Evolutionary conservation across 2,888 invertebrate species (phyloP).

Genomic region (Rotaria sp.): DNA sequence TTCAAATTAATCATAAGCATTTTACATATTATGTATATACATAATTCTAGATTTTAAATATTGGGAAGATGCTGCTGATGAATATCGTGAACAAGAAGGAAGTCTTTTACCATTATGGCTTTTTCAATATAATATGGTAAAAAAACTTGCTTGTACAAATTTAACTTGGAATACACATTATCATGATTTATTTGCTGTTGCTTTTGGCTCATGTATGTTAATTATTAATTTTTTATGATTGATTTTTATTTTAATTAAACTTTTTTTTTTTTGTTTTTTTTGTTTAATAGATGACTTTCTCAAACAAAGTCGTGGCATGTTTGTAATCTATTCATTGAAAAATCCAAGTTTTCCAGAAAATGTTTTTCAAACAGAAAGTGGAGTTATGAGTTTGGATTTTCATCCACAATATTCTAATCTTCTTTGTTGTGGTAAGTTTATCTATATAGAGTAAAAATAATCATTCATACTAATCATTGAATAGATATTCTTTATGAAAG

Average conservation of each 20-base stretch:
- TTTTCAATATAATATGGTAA: constrained; percentile 68
- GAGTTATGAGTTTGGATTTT: constrained; percentile 79
- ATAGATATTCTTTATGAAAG: too few species aligned
- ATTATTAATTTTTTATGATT: not conserved
- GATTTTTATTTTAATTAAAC: not conserved
- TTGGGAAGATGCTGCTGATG: constrained; percentile 91
- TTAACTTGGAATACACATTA: constrained; percentile 79
- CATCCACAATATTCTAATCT: constrained; percentile 69
- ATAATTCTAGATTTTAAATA: constrained; percentile 75
- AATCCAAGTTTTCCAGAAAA: constrained; percentile 88
- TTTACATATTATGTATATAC: not conserved
- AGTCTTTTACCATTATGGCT: constrained; percentile 87
- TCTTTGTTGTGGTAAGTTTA: constrained; percentile 52
- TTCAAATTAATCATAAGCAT: not conserved
- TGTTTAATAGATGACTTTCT: constrained; percentile 68
- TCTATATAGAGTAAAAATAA: too few species aligned
- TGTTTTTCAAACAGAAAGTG: constrained; percentile 71
- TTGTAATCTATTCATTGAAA: constrained; percentile 81
- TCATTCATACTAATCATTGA: too few species aligned
- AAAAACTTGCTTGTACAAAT: constrained; percentile 77
- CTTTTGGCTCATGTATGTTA: constrained; percentile 76
- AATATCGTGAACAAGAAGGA: constrained; percentile 82
- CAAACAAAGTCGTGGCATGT: constrained; percentile 70
- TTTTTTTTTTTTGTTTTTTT: not conserved
- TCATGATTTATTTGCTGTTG: constrained; percentile 81